Conservation (phyloP, 2,888 invertebrate species). For the Apoda limacodes region DNA sequence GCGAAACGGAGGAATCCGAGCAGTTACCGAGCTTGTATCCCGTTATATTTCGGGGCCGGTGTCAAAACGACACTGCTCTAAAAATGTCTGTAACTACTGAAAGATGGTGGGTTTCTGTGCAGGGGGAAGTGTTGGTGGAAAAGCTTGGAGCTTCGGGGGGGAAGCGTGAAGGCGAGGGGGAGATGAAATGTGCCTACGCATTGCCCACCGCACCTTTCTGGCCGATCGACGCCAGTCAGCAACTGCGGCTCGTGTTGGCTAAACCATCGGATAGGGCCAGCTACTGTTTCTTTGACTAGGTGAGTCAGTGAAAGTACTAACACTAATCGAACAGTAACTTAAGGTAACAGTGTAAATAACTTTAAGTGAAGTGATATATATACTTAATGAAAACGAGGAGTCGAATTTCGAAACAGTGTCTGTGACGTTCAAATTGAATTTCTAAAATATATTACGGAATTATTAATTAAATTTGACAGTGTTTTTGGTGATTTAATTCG, state of each 20-base stretch:
- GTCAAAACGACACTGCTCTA: constrained; percentile 67
- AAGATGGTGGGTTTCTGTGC: constrained; percentile 25
- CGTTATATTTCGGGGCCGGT: constrained; percentile 66
- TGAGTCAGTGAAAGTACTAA: constrained; percentile 48
- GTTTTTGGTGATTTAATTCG: no score
- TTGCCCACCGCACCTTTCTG: constrained; percentile 60
- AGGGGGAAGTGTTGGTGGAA: constrained; percentile 21
- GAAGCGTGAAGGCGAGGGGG: constrained; percentile 27
- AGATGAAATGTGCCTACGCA: constrained; percentile 48
- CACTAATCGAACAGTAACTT: constrained; percentile 28
- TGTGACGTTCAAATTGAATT: no score
- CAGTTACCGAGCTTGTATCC: constrained; percentile 43
- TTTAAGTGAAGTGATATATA: constrained; percentile 54
- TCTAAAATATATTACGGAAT: no score
- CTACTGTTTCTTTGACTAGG: constrained; percentile 62
- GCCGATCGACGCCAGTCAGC: constrained; percentile 64
- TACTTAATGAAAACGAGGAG: background rate
- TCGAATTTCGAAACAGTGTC: constrained; percentile 10
- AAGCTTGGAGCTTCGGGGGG: constrained; percentile 21
- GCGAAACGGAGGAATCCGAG: constrained; percentile 28
- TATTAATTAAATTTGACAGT: no score
- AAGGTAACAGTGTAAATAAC: constrained; percentile 32
- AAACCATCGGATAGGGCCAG: constrained; percentile 73
- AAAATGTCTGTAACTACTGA: constrained; percentile 46
- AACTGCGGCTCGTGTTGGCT: constrained; percentile 71